phyloP scores from a whole-genome alignment of 2,113 vertebrate species.

The Leptocoma aspasia region DNA sequence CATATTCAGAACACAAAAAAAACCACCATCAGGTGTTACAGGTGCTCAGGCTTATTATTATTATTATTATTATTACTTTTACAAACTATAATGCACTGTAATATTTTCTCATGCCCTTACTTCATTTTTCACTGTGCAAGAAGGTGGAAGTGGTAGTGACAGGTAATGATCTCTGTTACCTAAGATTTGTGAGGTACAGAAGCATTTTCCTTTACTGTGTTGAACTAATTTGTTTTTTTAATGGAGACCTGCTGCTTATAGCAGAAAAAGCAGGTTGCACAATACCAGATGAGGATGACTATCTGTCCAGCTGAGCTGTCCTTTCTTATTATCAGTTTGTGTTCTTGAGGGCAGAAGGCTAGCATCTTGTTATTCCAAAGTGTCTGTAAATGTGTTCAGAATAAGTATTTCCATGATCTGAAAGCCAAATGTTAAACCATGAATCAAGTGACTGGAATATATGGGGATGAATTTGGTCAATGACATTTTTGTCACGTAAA shows the following conservation, averaged over 20 bases:
- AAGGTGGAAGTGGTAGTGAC: background rate
- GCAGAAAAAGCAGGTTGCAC: background rate
- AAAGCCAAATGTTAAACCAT: background rate
- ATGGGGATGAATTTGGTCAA: background rate
- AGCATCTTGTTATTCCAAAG: background rate
- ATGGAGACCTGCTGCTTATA: background rate
- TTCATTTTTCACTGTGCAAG: background rate
- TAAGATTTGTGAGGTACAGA: background rate
- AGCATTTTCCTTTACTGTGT: background rate
- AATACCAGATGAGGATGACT: background rate
- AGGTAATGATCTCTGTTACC: background rate
- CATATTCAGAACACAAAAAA: background rate
- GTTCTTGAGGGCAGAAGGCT: background rate
- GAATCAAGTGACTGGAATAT: background rate
- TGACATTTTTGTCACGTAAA: background rate
- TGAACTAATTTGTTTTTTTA: background rate
- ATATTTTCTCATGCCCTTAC: background rate
- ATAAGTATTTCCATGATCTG: background rate
- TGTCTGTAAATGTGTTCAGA: background rate
- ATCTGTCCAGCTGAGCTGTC: background rate
- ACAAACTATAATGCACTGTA: background rate
- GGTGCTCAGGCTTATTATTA: background rate
- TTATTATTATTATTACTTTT: background rate
- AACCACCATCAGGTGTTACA: background rate
- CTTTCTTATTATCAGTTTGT: background rate